Base-by-base conservation (phyloP, 2,888 invertebrate genomes). In the Miltochrista miniata region DNA sequence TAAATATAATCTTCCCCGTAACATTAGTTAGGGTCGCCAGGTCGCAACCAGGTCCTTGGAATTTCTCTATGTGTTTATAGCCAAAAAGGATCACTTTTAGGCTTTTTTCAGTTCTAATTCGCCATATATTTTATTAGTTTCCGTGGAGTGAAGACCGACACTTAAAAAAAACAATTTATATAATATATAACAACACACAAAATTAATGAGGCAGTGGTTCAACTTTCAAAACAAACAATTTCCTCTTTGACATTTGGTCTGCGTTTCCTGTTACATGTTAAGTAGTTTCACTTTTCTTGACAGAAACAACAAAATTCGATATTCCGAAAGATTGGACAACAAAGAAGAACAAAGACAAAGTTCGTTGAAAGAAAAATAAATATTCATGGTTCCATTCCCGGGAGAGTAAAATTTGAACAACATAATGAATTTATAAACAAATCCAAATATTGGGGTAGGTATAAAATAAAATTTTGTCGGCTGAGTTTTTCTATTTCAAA, bases 401-500 rank as follows among this genome's bases (percentile, higher is more conserved):
- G 10, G 39, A 41, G 33, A 51, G 24, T 24, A 43, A 47, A 51
- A 40, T 38, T 34, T 51, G 15, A 50, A 55, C 40, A 57, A 45
- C 24, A 49, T 46, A 62, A 59, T 52, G 29, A 51, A 51, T 47
- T 24, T 24, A 24, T 24, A 24, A 24, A 24, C 18, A 53, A 54
- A 54, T 54, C 40, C 1, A 24, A 56, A 54, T 64, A 53, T 58
- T 54, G 58, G 29, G 35, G 30, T 46, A 15, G 47, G 51, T 57
- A 64, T 57, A 5, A 54, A 54, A 64, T 51, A 48, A 55, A 52
- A 55, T 40, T 36, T 48, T 40, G 33, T 43, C 35, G 30, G 38
- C 14, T 7, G 38, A 56, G 48, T 56, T 68, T 66, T 68, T 68
- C 49, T 55, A 56, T 62, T 61, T 51, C 44, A 40, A 45, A 51